Evolutionary conservation across 92 coral and sea anemone genomes (phyloP).

Genomic region (Epizoanthus fatuus): DNA sequence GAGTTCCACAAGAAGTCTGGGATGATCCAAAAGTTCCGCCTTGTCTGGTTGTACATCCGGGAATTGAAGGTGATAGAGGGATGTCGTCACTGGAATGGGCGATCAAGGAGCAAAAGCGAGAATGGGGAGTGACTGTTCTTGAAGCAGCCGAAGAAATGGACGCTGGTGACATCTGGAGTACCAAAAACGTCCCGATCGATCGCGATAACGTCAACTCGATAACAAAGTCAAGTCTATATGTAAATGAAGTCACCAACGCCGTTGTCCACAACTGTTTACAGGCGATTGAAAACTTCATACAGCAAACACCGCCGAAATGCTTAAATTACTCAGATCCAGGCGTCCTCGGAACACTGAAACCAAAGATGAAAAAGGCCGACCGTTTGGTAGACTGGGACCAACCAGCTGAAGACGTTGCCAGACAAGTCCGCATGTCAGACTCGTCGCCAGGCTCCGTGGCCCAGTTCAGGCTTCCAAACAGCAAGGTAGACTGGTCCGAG

Average conservation of each 20-base stretch:
- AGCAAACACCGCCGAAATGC: conserved; percentile 55
- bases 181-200: conserved; percentile 57
- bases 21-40: conserved; percentile 58
- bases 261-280: conserved; percentile 69
- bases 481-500: conserved; percentile 52
- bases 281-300: conserved; percentile 60
- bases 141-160: conserved; percentile 86
- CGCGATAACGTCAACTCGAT: conserved; percentile 81
- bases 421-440: conserved; percentile 87
- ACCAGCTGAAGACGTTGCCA: conserved; percentile 82
- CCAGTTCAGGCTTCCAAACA: conserved; percentile 31
- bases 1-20: conserved; percentile 79
- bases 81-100: conserved; percentile 88
- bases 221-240: conserved; percentile 83
- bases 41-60: conserved; percentile 91
- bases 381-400: conserved; percentile 77
- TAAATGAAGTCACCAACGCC: conserved; percentile 78
- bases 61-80: conserved; percentile 90
- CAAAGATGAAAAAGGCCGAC: conserved; percentile 75
- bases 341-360: conserved; percentile 66
- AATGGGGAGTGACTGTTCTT: conserved; percentile 86
- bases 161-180: conserved; percentile 87
- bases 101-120: conserved; percentile 56
- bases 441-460: conserved; percentile 85
- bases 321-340: conserved; percentile 66